phyloP scores from a whole-genome alignment of 2,113 vertebrate genomes.

The Apteryx owenii region DNA sequence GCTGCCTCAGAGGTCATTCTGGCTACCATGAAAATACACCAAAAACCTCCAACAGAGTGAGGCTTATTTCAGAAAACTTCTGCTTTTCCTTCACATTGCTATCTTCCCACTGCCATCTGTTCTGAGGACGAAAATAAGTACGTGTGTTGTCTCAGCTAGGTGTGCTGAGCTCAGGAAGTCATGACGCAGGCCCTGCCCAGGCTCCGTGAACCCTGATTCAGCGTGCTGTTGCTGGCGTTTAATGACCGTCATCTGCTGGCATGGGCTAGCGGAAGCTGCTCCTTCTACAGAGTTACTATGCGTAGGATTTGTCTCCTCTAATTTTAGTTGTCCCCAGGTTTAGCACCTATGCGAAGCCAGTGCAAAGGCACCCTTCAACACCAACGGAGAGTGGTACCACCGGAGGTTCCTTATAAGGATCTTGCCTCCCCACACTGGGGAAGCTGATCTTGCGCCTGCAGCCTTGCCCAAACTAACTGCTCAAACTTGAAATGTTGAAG shows the following conservation, averaged over 20 bases:
- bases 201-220: background rate
- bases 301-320: background rate
- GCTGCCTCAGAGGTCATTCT: background rate
- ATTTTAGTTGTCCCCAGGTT: background rate
- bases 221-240: too few relatives aligned
- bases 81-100: slow-evolving; percentile 6
- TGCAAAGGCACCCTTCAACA: accelerated
- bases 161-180: background rate
- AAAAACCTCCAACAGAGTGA: background rate
- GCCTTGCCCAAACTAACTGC: background rate
- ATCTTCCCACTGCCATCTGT: slow-evolving; percentile 64
- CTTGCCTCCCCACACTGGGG: background rate
- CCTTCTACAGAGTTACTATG: too few relatives aligned
- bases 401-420: background rate
- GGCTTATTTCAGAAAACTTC: slow-evolving; percentile 17
- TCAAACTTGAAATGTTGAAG: background rate
- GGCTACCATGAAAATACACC: background rate
- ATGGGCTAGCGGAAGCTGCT: background rate
- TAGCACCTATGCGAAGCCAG: too few relatives aligned
- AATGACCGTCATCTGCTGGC: background rate
- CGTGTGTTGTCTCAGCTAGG: background rate
- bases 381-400: background rate
- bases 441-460: background rate
- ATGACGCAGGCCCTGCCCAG: background rate
- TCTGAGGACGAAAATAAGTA: slow-evolving; percentile 60